phyloP scores from a whole-genome alignment of 2,797 vertebrate species.

The Semotilus atromaculatus region DNA sequence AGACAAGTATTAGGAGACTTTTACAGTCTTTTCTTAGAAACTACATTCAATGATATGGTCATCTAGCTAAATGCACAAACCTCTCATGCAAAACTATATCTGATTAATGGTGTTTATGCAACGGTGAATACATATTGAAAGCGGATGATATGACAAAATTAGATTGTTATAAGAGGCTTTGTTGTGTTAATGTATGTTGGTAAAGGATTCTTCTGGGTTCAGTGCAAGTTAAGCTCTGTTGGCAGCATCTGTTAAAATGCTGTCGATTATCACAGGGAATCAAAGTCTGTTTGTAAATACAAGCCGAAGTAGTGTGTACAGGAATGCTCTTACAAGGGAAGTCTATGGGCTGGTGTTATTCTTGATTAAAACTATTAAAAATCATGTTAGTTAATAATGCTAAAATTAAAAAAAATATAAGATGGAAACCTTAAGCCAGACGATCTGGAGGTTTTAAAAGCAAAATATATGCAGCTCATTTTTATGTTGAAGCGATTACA shows the following conservation, averaged over 20 bases:
- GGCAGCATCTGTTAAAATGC: background rate
- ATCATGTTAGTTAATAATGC: background rate
- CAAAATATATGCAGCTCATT: background rate
- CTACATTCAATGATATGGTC: background rate
- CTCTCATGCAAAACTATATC: background rate
- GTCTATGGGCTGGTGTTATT: background rate
- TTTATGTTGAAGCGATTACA: background rate
- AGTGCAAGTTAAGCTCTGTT: background rate
- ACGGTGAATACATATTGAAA: background rate
- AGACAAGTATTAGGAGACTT: background rate
- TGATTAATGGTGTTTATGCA: background rate
- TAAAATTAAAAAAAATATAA: background rate
- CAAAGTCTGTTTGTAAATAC: background rate
- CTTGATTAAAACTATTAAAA: background rate
- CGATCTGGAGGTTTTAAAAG: background rate
- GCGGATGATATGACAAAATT: background rate
- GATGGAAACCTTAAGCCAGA: too few relatives aligned
- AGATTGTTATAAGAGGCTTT: background rate
- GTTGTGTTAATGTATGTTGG: background rate
- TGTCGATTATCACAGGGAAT: background rate
- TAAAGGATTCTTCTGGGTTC: background rate
- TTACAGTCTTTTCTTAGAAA: background rate
- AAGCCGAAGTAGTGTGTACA: background rate
- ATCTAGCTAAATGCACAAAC: background rate
- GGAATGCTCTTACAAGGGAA: background rate